phyloP scores from a whole-genome alignment of 2,797 vertebrate species.

The Anabacerthia variegaticeps region DNA sequence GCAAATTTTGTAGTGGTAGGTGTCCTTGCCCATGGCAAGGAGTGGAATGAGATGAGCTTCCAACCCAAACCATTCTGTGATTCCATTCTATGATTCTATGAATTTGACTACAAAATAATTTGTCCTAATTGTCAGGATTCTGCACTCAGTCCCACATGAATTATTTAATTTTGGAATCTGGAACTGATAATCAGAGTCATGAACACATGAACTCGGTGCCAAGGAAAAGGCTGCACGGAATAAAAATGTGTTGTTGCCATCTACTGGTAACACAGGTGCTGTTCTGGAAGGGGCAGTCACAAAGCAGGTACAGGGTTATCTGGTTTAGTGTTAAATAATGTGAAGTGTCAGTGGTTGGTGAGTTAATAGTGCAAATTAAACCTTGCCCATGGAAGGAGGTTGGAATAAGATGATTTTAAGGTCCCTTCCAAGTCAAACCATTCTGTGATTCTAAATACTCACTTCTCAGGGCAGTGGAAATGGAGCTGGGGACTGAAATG shows the following conservation, averaged over 20 bases:
- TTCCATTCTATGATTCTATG: neutral
- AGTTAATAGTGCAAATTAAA: neutral
- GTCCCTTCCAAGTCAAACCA: neutral
- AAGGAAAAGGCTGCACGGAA: neutral
- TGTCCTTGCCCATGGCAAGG: neutral
- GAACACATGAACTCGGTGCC: neutral
- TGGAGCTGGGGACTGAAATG: neutral
- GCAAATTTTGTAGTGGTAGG: neutral
- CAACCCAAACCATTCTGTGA: neutral
- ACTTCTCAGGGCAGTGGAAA: neutral
- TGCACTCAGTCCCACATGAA: neutral
- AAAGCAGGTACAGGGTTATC: neutral
- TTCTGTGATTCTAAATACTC: neutral
- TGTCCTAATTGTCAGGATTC: neutral
- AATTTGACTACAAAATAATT: neutral
- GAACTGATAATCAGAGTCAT: neutral
- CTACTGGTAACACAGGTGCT: neutral
- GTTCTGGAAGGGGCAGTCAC: neutral
- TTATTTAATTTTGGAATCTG: neutral
- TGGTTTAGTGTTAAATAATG: neutral
- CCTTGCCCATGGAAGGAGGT: neutral
- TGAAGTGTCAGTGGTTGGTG: neutral
- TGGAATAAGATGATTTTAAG: neutral
- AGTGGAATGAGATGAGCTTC: neutral
- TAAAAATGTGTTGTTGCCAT: constrained; percentile 15